phyloP scores from a whole-genome alignment of 2,113 vertebrate genomes.

The Triplophysa dalaica region DNA sequence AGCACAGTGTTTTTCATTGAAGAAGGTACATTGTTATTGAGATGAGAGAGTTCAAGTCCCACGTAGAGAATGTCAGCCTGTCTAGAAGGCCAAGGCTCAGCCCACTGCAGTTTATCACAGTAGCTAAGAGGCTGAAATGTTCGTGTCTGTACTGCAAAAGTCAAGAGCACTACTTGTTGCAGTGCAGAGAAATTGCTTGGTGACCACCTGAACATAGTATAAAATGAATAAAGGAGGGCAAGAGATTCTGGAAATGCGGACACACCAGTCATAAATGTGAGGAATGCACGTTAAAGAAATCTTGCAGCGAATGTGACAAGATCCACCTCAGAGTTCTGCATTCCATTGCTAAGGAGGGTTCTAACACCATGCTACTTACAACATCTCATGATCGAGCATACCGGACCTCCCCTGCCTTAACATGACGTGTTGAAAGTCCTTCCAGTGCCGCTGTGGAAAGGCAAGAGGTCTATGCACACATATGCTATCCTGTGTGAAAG shows the following conservation, averaged over 20 bases:
- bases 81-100: not conserved
- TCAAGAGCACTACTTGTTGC: no score
- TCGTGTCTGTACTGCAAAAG: no score
- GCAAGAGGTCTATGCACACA: not conserved
- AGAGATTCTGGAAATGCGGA: not conserved
- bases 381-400: not conserved
- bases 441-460: not conserved
- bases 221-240: not conserved
- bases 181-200: no score
- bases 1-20: not conserved
- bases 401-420: not conserved
- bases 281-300: not conserved
- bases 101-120: not conserved
- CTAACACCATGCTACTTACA: not conserved
- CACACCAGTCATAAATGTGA: not conserved
- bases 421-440: not conserved
- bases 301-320: no score
- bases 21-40: not conserved
- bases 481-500: not conserved
- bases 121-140: no score
- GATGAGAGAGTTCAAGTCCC: not conserved
- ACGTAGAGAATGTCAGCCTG: not conserved
- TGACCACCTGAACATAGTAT: no score
- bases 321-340: not conserved
- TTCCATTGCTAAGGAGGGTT: not conserved